These are phyloP conservation scores for Portunus trituberculatus DNA, from an alignment of 1,140 invertebrate genomes.

Conservation along the genomic window DNA sequence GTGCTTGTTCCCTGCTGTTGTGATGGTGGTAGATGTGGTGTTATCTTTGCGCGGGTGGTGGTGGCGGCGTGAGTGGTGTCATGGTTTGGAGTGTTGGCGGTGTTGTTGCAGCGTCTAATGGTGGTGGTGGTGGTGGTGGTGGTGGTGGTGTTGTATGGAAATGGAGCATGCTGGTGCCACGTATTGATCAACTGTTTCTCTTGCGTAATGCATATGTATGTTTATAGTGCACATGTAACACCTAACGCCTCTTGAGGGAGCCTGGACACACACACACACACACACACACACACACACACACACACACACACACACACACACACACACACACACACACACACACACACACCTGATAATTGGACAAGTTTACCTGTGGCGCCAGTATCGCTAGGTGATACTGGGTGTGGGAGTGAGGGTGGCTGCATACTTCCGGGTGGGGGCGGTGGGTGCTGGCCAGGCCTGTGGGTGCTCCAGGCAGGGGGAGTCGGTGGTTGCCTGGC, in stretches of 20 bases:
- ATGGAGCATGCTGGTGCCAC: neutral
- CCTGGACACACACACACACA: constrained; percentile 57
- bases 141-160: constrained; percentile 6
- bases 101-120: neutral
- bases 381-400: neutral
- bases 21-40: neutral
- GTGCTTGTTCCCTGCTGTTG: neutral
- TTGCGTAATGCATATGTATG: constrained; percentile 38
- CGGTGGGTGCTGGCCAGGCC: neutral
- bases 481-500: neutral
- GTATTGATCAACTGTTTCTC: neutral
- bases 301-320: constrained; percentile 62
- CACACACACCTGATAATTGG: neutral
- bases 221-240: neutral
- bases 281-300: constrained; percentile 55
- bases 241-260: neutral
- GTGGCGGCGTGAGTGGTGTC: neutral
- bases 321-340: constrained; percentile 41
- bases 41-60: neutral
- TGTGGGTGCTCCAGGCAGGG: neutral
- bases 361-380: neutral
- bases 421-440: neutral
- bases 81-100: neutral
- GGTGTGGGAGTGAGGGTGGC: neutral
- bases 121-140: neutral